Percentiles rank a stretch among this genome's conserved stretches.
phyloP scores from a whole-genome alignment of 2,888 invertebrate species.

The Conchocele bisecta region DNA sequence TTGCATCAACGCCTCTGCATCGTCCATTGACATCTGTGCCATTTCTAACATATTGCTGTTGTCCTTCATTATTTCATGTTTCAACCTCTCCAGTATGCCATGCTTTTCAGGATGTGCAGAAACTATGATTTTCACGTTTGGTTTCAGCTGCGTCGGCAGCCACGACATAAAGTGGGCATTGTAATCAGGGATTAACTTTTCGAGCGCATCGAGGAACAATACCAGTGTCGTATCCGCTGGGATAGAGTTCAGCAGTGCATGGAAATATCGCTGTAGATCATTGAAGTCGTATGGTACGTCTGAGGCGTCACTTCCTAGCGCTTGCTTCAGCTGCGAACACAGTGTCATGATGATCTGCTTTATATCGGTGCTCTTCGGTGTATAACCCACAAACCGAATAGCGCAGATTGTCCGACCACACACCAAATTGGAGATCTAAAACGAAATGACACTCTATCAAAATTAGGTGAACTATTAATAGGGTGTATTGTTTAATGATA shows the following conservation, averaged over 20 bases:
- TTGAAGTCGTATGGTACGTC: constrained; percentile 69
- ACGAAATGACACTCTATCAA: no score
- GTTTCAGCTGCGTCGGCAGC: constrained; percentile 73
- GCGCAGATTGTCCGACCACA: constrained; percentile 62
- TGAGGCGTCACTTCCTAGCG: constrained; percentile 52
- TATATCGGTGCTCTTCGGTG: constrained; percentile 69
- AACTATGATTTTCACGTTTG: constrained; percentile 78
- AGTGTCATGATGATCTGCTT: constrained; percentile 74
- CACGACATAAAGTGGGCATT: constrained; percentile 73
- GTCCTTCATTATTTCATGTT: constrained; percentile 57
- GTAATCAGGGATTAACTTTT: constrained; percentile 66
- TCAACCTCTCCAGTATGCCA: constrained; percentile 63
- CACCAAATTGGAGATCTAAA: constrained; percentile 64
- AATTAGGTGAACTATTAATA: background rate
- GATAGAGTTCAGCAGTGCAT: constrained; percentile 65
- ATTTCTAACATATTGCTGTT: constrained; percentile 38
- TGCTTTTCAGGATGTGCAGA: constrained; percentile 67
- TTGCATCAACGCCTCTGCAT: constrained; percentile 59
- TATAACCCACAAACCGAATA: constrained; percentile 73
- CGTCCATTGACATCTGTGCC: constrained; percentile 45
- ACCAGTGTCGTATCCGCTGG: constrained; percentile 71
- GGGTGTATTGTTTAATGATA: background rate
- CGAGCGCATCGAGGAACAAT: constrained; percentile 72
- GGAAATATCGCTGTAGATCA: constrained; percentile 73
- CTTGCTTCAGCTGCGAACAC: constrained; percentile 70